Percentiles rank a stretch among this genome's conserved stretches.
These are phyloP conservation scores for Mesoligia furuncula DNA, from an alignment of 2,888 invertebrate genomes.

Conservation along the genomic window DNA sequence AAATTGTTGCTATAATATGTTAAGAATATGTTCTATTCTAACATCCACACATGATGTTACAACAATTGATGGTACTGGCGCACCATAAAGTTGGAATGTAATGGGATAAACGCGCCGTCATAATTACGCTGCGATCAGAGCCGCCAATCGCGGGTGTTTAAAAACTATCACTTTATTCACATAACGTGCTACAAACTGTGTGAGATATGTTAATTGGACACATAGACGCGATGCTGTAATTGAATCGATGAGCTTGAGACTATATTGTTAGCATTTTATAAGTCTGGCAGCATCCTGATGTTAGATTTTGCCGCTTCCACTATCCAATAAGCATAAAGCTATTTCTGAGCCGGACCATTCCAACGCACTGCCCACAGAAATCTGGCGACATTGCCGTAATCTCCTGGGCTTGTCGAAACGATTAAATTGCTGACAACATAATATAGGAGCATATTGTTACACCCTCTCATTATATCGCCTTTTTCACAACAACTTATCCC, in stretches of 20 bases:
- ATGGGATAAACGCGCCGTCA: conserved; percentile 36
- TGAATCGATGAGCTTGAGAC: conserved; percentile 34
- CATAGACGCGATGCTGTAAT: conserved; percentile 38
- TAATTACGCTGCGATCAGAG: conserved; percentile 40
- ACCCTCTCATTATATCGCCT: not conserved
- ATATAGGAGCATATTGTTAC: not conserved
- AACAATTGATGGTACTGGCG: conserved; percentile 22
- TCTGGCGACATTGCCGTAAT: conserved; percentile 5
- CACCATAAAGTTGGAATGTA: conserved; percentile 39
- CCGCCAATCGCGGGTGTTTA: conserved; percentile 36
- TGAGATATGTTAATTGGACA: conserved; percentile 54
- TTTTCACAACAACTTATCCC: too few species aligned
- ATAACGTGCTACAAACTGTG: conserved; percentile 36
- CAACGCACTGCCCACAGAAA: not conserved
- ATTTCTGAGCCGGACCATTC: not conserved
- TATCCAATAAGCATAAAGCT: conserved; percentile 35
- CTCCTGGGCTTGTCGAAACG: not conserved
- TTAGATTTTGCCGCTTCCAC: not conserved
- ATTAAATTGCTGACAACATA: not conserved
- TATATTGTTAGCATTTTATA: conserved; percentile 32
- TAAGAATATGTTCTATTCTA: conserved; percentile 6
- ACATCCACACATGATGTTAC: conserved; percentile 1
- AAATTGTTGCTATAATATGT: conserved; percentile 11
- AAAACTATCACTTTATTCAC: conserved; percentile 51
- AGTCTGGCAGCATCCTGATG: not conserved